A percentile compares a stretch with the other conserved stretches of the same genome.
Evolutionary conservation across 2,797 vertebrate species (phyloP).

Genomic region (Cyclura pinguis): DNA sequence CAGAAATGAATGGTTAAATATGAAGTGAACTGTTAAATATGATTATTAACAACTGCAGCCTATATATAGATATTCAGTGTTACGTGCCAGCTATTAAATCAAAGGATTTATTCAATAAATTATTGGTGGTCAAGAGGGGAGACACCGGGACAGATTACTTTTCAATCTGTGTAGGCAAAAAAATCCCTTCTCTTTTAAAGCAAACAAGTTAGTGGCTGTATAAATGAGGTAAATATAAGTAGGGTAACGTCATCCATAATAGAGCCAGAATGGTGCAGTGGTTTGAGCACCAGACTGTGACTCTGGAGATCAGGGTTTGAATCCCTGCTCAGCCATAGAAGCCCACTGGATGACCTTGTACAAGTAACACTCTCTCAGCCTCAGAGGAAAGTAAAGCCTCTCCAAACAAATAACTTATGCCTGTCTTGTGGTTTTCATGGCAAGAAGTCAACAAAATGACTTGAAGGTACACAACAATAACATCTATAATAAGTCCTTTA

Average conservation of each 20-base stretch:
- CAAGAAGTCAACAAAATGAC: too few species aligned
- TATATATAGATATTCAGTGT: conserved; percentile 24
- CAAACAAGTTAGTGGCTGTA: neutral
- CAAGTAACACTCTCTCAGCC: too few species aligned
- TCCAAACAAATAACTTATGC: too few species aligned
- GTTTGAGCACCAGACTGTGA: too few species aligned
- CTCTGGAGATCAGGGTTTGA: too few species aligned
- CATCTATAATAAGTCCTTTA: neutral
- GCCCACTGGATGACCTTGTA: too few species aligned
- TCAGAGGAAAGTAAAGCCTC: too few species aligned
- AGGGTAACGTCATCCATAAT: neutral
- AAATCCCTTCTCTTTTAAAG: conserved; percentile 23
- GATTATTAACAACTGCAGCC: neutral
- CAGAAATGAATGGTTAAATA: neutral
- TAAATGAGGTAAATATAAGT: neutral
- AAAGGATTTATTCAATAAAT: conserved; percentile 1
- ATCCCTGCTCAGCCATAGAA: too few species aligned
- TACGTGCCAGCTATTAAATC: neutral
- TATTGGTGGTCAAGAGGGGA: neutral
- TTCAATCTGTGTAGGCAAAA: neutral
- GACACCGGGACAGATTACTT: neutral
- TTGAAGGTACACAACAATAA: too few species aligned
- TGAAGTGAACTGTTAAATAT: neutral
- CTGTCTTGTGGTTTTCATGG: too few species aligned
- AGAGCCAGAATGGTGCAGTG: too few species aligned